phyloP scores from a whole-genome alignment of 2,797 vertebrate genomes.

The Halcyon chelicuti region DNA sequence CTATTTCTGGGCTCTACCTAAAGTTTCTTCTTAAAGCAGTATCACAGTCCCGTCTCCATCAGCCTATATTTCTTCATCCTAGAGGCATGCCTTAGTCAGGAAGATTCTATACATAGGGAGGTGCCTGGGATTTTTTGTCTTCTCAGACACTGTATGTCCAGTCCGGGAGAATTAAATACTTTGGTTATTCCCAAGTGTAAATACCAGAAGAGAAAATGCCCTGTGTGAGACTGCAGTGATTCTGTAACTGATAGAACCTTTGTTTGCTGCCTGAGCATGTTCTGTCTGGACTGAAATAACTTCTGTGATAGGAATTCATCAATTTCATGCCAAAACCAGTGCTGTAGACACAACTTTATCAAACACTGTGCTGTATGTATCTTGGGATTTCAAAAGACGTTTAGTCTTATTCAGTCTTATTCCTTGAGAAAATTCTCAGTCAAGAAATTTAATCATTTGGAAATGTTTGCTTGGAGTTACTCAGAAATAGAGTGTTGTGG shows the following conservation, averaged over 20 bases:
- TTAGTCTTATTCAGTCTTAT: not conserved
- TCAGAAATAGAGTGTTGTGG: not conserved
- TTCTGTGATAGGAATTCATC: not conserved
- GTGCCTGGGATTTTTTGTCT: not conserved
- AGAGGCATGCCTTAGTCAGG: not conserved
- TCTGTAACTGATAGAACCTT: not conserved
- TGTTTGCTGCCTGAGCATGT: not conserved
- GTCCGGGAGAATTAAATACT: not conserved
- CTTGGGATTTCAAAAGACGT: not conserved
- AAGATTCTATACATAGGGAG: not conserved
- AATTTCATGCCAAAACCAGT: slow-evolving; percentile 5
- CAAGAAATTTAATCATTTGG: not conserved
- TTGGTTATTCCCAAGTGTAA: not conserved
- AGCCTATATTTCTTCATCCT: not conserved
- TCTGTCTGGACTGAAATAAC: not conserved
- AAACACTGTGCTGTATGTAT: not conserved
- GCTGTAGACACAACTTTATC: not conserved
- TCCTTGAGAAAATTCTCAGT: not conserved
- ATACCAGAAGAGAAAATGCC: not conserved
- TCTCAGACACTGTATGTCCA: not conserved
- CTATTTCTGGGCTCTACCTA: not conserved
- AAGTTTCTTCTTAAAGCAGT: not conserved
- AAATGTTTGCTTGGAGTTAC: not conserved
- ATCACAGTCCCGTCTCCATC: not conserved
- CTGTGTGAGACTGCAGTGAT: not conserved